A percentile compares a stretch with the other conserved stretches of the same genome.
Evolutionary conservation across 1,140 invertebrate species (phyloP).

Genomic region (Hermatobates lingyangjiaoensis): DNA sequence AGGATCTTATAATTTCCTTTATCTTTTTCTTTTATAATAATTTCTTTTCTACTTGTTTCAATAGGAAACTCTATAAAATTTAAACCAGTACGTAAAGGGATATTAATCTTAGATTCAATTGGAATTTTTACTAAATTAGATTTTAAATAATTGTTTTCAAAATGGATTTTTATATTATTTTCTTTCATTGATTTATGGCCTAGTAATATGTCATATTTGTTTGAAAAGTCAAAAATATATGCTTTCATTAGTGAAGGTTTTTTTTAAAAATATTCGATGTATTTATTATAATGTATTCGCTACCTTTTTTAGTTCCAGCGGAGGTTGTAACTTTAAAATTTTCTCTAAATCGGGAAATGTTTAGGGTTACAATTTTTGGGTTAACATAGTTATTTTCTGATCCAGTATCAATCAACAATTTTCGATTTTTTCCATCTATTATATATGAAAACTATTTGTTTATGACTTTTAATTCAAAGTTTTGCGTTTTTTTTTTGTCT

Average conservation of each 20-base stretch:
- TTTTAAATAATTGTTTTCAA: neutral
- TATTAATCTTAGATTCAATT: neutral
- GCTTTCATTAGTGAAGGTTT: neutral
- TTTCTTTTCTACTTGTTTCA: neutral
- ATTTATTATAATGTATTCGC: neutral
- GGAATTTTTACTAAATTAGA: neutral
- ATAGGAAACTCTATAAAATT: neutral
- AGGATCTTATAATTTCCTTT: neutral
- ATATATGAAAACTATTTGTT: neutral
- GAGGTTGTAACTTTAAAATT: neutral
- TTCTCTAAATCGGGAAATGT: neutral
- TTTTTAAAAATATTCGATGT: neutral
- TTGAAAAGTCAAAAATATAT: neutral
- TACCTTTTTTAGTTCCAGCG: neutral
- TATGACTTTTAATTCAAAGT: neutral
- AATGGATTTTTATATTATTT: neutral
- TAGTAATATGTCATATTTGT: neutral
- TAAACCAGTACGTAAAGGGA: neutral
- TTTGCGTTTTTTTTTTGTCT: neutral
- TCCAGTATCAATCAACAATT: neutral
- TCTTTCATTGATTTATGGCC: neutral
- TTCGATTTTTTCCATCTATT: neutral
- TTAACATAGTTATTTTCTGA: neutral
- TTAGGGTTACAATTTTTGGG: neutral
- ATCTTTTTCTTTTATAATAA: neutral